Evolutionary conservation across 2,797 vertebrate species (phyloP).

Genomic region (Cygnus olor): DNA sequence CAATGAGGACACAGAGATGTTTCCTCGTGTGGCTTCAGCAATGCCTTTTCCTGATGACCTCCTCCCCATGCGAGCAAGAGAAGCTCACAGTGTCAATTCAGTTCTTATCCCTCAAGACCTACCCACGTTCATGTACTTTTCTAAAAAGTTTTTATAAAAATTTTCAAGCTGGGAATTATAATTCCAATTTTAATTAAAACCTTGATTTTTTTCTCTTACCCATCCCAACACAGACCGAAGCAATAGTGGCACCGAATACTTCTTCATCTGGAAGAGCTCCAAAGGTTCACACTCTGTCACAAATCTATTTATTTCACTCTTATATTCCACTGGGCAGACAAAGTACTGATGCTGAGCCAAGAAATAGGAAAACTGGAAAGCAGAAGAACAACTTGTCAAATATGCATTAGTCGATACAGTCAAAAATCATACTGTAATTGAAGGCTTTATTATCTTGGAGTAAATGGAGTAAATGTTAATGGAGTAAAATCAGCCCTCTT

Average conservation of each 20-base stretch:
- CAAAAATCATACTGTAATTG: background rate
- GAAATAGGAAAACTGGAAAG: constrained; percentile 88
- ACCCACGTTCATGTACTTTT: background rate
- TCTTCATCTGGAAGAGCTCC: constrained; percentile 90
- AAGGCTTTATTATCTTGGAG: background rate
- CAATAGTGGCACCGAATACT: constrained; percentile 86
- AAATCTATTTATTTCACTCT: constrained; percentile 91
- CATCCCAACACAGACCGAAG: constrained; percentile 81
- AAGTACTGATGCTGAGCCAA: constrained; percentile 93
- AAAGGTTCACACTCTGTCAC: constrained; percentile 91
- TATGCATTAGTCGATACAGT: background rate
- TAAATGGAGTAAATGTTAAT: too few species aligned
- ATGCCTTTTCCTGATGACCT: background rate
- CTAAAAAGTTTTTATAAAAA: background rate
- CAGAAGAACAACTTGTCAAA: constrained; percentile 25
- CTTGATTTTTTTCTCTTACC: constrained; percentile 77
- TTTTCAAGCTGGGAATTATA: background rate
- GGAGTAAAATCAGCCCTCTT: background rate
- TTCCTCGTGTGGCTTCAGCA: background rate
- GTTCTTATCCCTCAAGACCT: background rate
- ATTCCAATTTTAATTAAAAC: background rate
- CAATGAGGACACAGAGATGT: background rate
- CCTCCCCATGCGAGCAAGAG: rapidly evolving
- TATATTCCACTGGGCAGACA: constrained; percentile 93
- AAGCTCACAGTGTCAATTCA: rapidly evolving